Evolutionary conservation across 2,113 vertebrate species (phyloP).

Genomic region (Lasiurus cinereus): DNA sequence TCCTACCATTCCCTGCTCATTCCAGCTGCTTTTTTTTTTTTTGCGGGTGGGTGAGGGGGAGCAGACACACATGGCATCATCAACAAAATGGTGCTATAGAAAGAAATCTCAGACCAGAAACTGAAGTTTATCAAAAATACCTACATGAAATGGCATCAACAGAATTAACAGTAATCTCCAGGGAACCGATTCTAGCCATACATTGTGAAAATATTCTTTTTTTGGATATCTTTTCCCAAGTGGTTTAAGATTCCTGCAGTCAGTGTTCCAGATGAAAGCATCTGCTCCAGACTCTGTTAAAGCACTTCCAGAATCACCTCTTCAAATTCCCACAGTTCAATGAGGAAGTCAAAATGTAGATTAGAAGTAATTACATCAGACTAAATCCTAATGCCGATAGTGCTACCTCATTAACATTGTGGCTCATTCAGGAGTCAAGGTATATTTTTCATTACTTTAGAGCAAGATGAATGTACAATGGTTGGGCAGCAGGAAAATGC

Average conservation of each 20-base stretch:
- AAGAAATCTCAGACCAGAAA: neutral
- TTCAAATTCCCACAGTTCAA: constrained; percentile 61
- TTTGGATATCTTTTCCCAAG: neutral
- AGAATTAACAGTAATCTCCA: neutral
- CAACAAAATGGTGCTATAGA: neutral
- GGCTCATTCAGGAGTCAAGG: constrained; percentile 4
- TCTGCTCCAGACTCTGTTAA: neutral
- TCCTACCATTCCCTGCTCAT: neutral
- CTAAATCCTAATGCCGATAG: constrained; percentile 61
- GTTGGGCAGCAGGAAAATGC: neutral
- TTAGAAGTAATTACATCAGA: constrained; percentile 64
- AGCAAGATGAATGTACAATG: neutral
- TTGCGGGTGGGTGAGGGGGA: no score
- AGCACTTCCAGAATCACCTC: constrained; percentile 52
- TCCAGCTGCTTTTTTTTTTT: neutral
- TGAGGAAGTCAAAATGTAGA: constrained; percentile 63
- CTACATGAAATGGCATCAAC: neutral
- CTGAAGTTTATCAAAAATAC: neutral
- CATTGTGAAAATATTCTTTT: neutral
- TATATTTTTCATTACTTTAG: constrained; percentile 39
- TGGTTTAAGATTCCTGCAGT: neutral
- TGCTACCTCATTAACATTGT: constrained; percentile 58
- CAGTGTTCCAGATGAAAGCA: neutral
- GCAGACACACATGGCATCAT: no score
- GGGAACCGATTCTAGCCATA: neutral